Evolutionary conservation across 1,140 invertebrate genomes (phyloP).

Genomic region (Manduca sexta): DNA sequence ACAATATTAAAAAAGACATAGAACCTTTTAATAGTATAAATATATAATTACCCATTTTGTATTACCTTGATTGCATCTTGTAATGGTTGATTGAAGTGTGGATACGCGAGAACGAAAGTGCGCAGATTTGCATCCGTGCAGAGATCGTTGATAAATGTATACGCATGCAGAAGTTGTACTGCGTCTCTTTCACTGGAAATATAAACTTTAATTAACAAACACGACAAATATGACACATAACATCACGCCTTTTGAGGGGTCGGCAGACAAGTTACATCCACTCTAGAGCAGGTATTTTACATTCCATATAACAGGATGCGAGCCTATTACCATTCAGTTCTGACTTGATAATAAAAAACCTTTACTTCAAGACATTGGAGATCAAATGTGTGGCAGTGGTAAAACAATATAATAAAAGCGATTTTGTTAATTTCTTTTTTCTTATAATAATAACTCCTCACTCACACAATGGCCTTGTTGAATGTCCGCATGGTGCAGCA

Average conservation of each 20-base stretch:
- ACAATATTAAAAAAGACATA: no score
- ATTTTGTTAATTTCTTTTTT: neutral
- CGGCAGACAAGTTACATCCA: no score
- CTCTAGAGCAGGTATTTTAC: no score
- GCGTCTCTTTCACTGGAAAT: slow-evolving; percentile 54
- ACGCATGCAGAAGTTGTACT: slow-evolving; percentile 52
- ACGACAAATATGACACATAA: no score
- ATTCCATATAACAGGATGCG: no score
- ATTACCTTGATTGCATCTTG: slow-evolving; percentile 52
- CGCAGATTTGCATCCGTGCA: slow-evolving; percentile 47
- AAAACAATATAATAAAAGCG: neutral
- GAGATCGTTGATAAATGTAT: slow-evolving; percentile 59
- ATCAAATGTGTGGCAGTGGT: no score
- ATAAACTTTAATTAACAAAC: no score
- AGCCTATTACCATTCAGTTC: no score
- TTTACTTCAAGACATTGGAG: no score
- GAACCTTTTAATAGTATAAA: no score
- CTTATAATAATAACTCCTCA: neutral
- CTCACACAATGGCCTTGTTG: slow-evolving; percentile 25
- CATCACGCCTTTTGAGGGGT: no score
- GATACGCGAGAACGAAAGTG: slow-evolving; percentile 50
- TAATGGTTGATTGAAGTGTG: slow-evolving; percentile 42
- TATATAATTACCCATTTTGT: neutral
- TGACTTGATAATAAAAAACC: no score
- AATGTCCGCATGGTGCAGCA: slow-evolving; percentile 59